Evolutionary conservation across 37 sponge, comb jelly and placozoan species (phyloP).

Genomic region (Mnemiopsis leidyi): DNA sequence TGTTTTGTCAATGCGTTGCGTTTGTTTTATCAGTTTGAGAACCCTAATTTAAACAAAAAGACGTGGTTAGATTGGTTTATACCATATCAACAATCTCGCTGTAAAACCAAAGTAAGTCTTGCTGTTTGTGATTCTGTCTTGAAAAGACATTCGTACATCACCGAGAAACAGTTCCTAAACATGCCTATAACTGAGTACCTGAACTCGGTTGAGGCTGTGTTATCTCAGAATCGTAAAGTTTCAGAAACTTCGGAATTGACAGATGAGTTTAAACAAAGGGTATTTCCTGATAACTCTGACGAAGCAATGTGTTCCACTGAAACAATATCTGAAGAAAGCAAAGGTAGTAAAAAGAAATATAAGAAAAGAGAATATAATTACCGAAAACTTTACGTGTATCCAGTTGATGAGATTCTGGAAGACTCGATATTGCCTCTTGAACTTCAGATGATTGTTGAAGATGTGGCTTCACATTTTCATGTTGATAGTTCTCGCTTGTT

Average conservation of each 20-base stretch:
- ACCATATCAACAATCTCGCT: background rate
- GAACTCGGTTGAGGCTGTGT: background rate
- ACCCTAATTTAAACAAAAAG: background rate
- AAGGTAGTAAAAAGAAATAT: background rate
- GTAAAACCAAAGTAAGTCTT: background rate
- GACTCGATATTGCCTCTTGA: conserved; percentile 24
- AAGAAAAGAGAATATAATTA: background rate
- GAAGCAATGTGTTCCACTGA: background rate
- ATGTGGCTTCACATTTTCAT: conserved; percentile 48
- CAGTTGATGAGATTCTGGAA: background rate
- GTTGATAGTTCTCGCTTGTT: background rate
- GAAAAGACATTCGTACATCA: background rate
- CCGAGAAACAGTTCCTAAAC: conserved; percentile 38
- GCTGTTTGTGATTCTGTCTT: background rate
- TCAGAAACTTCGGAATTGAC: background rate
- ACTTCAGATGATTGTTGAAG: background rate
- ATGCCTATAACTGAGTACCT: background rate
- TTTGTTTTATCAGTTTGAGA: conserved; percentile 32
- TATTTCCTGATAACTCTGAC: background rate
- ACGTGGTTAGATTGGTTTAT: conserved; percentile 3
- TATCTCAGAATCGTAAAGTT: background rate
- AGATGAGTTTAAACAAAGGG: background rate
- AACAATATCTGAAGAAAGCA: background rate
- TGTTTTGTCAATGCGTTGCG: background rate
- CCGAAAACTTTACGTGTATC: background rate